A percentile compares a stretch with the other conserved stretches of the same genome.
Conservation (phyloP, 2,888 invertebrate species). For the Syrphus vitripennis region DNA sequence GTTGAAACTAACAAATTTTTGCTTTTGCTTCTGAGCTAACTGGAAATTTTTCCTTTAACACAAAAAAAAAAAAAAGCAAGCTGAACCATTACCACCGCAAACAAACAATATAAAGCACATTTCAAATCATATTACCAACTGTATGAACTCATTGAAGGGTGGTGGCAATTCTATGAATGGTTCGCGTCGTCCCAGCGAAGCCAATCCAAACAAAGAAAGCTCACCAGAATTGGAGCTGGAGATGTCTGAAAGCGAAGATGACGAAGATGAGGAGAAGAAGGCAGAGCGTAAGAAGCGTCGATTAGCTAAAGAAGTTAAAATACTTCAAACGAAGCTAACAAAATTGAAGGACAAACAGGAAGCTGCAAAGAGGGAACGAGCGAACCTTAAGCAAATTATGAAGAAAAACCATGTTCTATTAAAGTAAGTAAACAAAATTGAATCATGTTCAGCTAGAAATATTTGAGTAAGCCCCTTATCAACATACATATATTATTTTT, state of each 20-base stretch:
- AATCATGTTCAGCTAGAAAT: not conserved
- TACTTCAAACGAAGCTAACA: slow-evolving; percentile 81
- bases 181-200: slow-evolving; percentile 80
- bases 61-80: not conserved
- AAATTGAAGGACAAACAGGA: slow-evolving; percentile 85
- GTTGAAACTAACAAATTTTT: slow-evolving; percentile 1
- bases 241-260: slow-evolving; percentile 84
- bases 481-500: not conserved
- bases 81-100: not conserved
- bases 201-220: slow-evolving; percentile 82
- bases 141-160: slow-evolving; percentile 62
- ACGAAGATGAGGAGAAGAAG: slow-evolving; percentile 86
- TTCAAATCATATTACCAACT: slow-evolving; percentile 54
- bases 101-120: slow-evolving; percentile 32
- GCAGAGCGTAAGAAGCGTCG: slow-evolving; percentile 87
- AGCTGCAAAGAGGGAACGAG: slow-evolving; percentile 89
- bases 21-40: slow-evolving; percentile 41
- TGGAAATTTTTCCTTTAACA: not conserved
- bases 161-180: slow-evolving; percentile 77
- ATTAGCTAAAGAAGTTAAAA: slow-evolving; percentile 81
- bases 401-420: slow-evolving; percentile 90
- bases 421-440: slow-evolving; percentile 82
- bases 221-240: slow-evolving; percentile 84
- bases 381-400: slow-evolving; percentile 89
- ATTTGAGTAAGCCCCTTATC: not conserved